Evolutionary conservation across 2,888 invertebrate species (phyloP).

Genomic region (Ariolimax columbianus): DNA sequence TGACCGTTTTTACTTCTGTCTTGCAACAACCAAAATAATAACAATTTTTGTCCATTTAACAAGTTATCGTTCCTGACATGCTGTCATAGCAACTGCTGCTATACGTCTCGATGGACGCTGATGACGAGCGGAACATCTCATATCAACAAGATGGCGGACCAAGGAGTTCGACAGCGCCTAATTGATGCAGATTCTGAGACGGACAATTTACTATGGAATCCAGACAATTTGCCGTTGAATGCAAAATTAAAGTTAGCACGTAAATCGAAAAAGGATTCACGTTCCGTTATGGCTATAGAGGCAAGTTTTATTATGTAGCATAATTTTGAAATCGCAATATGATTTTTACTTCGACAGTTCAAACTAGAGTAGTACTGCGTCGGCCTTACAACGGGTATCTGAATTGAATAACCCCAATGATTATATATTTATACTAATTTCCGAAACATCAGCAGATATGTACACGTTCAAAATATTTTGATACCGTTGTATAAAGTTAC

Average conservation of each 20-base stretch:
- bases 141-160: slow-evolving; percentile 45
- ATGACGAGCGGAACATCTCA: slow-evolving; percentile 8
- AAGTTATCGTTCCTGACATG: not conserved
- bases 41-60: no score
- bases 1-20: no score
- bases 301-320: slow-evolving; percentile 62
- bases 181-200: slow-evolving; percentile 14
- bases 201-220: not conserved
- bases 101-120: not conserved
- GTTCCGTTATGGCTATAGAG: slow-evolving; percentile 70
- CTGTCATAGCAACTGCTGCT: slow-evolving; percentile 43
- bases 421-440: no score
- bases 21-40: no score
- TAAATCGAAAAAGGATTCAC: slow-evolving; percentile 78
- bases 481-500: no score
- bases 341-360: no score
- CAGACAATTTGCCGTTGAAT: slow-evolving; percentile 60
- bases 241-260: slow-evolving; percentile 79
- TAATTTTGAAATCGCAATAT: not conserved
- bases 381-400: no score
- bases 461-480: no score
- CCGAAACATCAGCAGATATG: no score
- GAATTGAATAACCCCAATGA: no score
- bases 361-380: no score
- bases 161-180: slow-evolving; percentile 43